phyloP scores from a whole-genome alignment of 2,888 invertebrate species.

The Noctua pronuba region DNA sequence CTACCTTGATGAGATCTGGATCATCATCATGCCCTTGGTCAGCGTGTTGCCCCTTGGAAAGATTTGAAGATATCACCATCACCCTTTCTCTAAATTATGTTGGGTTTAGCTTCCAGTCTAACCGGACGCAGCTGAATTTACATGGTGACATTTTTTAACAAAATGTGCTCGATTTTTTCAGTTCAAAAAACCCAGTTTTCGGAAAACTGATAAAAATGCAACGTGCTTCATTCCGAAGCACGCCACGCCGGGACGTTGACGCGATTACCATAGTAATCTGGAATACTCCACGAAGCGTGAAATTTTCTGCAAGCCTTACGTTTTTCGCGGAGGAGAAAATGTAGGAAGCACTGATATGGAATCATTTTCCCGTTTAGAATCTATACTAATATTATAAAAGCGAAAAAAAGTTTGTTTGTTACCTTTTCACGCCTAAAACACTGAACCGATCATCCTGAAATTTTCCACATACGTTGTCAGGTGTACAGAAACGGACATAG shows the following conservation, averaged over 20 bases:
- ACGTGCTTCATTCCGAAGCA: conserved; percentile 30
- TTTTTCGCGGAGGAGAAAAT: conserved; percentile 30
- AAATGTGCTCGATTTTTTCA: neutral
- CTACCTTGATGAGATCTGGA: too few species aligned
- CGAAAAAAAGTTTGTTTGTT: too few species aligned
- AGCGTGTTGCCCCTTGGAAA: neutral
- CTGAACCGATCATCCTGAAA: too few species aligned
- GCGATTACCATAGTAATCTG: conserved; percentile 59
- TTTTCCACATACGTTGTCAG: too few species aligned
- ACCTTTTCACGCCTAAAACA: too few species aligned
- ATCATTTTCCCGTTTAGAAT: conserved; percentile 12
- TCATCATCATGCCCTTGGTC: too few species aligned
- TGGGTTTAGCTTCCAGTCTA: neutral
- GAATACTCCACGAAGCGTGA: conserved; percentile 29
- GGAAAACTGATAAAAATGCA: conserved; percentile 42
- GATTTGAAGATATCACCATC: neutral
- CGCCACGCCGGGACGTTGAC: conserved; percentile 21
- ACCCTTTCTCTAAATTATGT: neutral
- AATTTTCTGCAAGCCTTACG: conserved; percentile 38
- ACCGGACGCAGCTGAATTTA: neutral
- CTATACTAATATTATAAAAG: too few species aligned
- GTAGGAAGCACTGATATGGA: conserved; percentile 17
- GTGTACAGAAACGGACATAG: too few species aligned
- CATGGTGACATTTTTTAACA: neutral
- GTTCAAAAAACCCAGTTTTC: neutral